Evolutionary conservation across 2,888 invertebrate species (phyloP).

Genomic region (Nomada flava): DNA sequence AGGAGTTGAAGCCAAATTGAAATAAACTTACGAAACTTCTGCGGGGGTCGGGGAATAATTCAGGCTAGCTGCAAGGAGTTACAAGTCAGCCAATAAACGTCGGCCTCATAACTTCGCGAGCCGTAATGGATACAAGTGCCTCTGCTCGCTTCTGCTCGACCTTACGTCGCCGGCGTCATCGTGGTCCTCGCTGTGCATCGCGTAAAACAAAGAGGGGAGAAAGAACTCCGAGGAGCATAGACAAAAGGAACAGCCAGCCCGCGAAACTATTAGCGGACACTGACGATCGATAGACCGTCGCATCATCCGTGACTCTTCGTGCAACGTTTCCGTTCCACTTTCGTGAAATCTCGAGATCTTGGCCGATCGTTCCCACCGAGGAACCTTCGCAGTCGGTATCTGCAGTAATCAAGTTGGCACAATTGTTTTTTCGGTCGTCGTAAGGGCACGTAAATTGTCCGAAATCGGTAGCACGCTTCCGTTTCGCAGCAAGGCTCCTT

Average conservation of each 20-base stretch:
- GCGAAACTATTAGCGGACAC: slow-evolving; percentile 19
- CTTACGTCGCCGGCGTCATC: slow-evolving; percentile 18
- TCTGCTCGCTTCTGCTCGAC: slow-evolving; percentile 40
- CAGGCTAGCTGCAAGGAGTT: slow-evolving; percentile 71
- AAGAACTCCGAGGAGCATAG: background rate
- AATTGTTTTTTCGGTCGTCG: background rate
- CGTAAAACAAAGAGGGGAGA: slow-evolving; percentile 5
- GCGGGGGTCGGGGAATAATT: slow-evolving; percentile 75
- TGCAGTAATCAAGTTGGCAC: background rate
- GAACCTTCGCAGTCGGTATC: background rate
- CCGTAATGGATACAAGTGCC: slow-evolving; percentile 74
- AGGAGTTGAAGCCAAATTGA: slow-evolving; percentile 73
- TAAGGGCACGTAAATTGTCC: background rate
- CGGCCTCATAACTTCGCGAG: slow-evolving; percentile 75
- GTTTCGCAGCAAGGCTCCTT: background rate
- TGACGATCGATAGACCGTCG: slow-evolving; percentile 18
- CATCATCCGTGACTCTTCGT: background rate
- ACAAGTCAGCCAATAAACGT: slow-evolving; percentile 79
- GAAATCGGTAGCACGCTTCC: background rate
- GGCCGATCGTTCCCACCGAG: background rate
- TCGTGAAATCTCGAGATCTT: slow-evolving; percentile 10
- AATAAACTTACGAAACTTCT: slow-evolving; percentile 75
- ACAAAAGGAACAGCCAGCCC: background rate
- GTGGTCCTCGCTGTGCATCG: background rate
- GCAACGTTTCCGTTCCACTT: slow-evolving; percentile 42